phyloP scores from a whole-genome alignment of 2,888 invertebrate species.

The Pinctada fucata region DNA sequence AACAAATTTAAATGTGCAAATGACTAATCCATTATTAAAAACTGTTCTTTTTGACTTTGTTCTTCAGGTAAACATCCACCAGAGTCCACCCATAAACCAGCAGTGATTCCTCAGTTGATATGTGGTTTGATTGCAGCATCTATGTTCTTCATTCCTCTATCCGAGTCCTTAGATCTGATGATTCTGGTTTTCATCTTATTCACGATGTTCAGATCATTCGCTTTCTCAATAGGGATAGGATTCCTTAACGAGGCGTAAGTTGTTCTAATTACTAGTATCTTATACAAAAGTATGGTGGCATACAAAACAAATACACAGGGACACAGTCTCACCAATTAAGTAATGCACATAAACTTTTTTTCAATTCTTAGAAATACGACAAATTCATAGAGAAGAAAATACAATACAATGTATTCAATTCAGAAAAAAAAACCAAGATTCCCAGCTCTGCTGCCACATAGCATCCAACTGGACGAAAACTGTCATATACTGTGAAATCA shows the following conservation, averaged over 20 bases:
- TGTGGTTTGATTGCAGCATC: slow-evolving; percentile 23
- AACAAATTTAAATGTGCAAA: background rate
- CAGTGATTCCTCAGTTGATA: slow-evolving; percentile 30
- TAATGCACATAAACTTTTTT: too few species aligned
- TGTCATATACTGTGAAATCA: too few species aligned
- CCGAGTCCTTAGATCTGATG: background rate
- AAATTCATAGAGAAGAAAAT: too few species aligned
- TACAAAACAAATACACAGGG: too few species aligned
- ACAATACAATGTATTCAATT: too few species aligned
- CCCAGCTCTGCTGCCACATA: too few species aligned
- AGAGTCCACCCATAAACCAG: slow-evolving; percentile 22
- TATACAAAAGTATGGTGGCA: background rate
- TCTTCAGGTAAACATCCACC: background rate
- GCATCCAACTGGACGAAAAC: too few species aligned
- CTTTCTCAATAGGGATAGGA: slow-evolving; percentile 35
- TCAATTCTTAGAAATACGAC: too few species aligned
- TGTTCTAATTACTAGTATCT: background rate
- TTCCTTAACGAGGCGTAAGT: slow-evolving; percentile 38
- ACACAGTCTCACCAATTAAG: too few species aligned
- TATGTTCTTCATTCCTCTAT: slow-evolving; percentile 6
- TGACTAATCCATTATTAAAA: too few species aligned
- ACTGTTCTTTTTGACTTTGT: background rate
- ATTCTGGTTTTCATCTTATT: slow-evolving; percentile 32
- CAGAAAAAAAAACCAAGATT: too few species aligned
- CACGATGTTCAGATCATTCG: slow-evolving; percentile 33